These are phyloP conservation scores for Eupithecia inturbata DNA, from an alignment of 2,888 invertebrate genomes.

Conservation along the genomic window DNA sequence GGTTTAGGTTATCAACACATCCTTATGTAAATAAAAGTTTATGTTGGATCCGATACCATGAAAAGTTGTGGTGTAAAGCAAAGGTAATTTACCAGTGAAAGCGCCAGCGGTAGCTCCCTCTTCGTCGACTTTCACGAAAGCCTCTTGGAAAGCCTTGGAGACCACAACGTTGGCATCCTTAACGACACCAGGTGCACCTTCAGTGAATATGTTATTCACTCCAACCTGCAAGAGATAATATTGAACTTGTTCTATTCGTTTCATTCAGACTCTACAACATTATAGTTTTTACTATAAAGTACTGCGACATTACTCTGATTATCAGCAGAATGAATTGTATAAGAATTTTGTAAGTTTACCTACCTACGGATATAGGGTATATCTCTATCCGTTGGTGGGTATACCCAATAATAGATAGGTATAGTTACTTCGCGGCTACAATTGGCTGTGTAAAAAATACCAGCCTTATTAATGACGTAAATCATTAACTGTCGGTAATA, in stretches of 20 bases:
- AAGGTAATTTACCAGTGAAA: slow-evolving; percentile 82
- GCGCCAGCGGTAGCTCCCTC: slow-evolving; percentile 92
- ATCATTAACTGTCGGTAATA: neutral
- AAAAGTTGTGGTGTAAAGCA: neutral
- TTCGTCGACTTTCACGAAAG: slow-evolving; percentile 92
- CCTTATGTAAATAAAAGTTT: neutral
- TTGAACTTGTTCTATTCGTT: neutral
- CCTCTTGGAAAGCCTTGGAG: slow-evolving; percentile 89
- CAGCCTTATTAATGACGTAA: neutral
- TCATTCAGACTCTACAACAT: neutral
- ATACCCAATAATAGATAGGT: neutral
- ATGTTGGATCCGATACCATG: neutral
- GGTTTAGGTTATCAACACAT: neutral
- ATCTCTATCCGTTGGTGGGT: too few relatives aligned
- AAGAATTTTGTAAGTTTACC: neutral
- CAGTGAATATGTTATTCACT: slow-evolving; percentile 56
- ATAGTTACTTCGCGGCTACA: neutral
- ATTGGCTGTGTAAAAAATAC: neutral
- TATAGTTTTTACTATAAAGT: neutral
- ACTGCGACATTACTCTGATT: neutral
- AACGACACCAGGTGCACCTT: slow-evolving; percentile 54
- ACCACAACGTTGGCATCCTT: slow-evolving; percentile 63
- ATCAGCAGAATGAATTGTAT: neutral
- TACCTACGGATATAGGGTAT: neutral
- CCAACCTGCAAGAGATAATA: slow-evolving; percentile 50